A percentile compares a stretch with the other conserved stretches of the same genome.
These are phyloP conservation scores for Mirounga angustirostris DNA, from an alignment of 2,113 vertebrate genomes.

Conservation along the genomic window DNA sequence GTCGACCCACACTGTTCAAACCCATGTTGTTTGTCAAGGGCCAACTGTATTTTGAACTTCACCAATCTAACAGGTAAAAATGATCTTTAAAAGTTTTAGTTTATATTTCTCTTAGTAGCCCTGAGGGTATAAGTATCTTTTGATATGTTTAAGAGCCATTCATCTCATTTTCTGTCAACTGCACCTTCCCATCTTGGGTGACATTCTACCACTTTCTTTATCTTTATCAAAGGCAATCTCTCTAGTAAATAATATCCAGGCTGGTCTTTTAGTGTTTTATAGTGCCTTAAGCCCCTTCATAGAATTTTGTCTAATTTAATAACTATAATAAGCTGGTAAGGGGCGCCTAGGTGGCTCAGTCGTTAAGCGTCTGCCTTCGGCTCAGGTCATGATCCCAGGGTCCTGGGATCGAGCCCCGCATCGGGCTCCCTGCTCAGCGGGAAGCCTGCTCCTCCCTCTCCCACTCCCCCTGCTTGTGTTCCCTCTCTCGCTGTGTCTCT, in stretches of 20 bases:
- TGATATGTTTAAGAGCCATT: not conserved
- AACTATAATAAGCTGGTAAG: not conserved
- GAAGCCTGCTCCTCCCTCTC: no score
- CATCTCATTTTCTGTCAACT: not conserved
- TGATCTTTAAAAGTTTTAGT: not conserved
- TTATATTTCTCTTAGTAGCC: not conserved
- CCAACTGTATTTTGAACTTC: not conserved
- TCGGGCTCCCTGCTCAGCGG: no score
- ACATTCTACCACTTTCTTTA: not conserved
- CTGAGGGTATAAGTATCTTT: not conserved
- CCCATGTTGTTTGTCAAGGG: not conserved
- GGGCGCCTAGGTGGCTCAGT: no score
- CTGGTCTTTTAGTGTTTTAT: not conserved
- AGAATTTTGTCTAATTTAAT: not conserved
- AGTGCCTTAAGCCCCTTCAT: not conserved
- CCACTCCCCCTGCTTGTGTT: no score
- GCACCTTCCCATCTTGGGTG: not conserved
- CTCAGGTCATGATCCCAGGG: no score
- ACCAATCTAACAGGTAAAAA: not conserved
- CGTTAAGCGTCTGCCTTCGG: no score
- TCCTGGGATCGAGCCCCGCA: no score
- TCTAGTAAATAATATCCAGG: not conserved
- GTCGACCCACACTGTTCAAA: not conserved
- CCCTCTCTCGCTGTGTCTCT: no score
- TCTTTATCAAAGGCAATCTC: slow-evolving; percentile 17